Evolutionary conservation across 2,113 vertebrate species (phyloP), one percentile per base, ranked within the genome.

Genomic region (Menura novaehollandiae): DNA sequence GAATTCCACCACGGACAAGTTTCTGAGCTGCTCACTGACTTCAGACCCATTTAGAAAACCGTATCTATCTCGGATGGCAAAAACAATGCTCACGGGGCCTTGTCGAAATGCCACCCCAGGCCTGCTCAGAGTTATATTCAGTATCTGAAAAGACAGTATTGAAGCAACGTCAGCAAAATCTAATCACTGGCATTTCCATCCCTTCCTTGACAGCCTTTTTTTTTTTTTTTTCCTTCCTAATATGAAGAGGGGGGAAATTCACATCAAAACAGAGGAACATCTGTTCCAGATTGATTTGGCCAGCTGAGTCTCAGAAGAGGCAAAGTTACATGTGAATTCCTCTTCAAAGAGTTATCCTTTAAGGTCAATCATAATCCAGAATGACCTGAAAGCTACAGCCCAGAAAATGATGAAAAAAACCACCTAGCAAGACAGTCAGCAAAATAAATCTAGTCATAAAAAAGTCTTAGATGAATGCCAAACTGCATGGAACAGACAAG

Each of bases 1-100:
- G 98, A 99, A 99, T 91, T 99, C 99, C 95, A 99, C 99, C 97
- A 98, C 94, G 0, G 98, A 99, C 90, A 99, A 97, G 93, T 98
- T 98, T 93, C 99, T 97, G 60, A 99, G 98, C 72, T 98, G 97
- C 69, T 98, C 97, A 39, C 99, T 99, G 97, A 99, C 98, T 94
- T 99, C 98, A 0, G 99, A 99, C 6, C 99, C 99, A 3, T 98
- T 98, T 80, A 99, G 95, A 88, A 98, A 99, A 44, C 99, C 98
- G 0, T 44, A 78, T 3, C 91, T 37, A 27, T 98, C 98, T 39
- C 56, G 98, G 24, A 99, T 93, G 1, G 98, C 98, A 82, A 99
- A 99, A 83, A 98, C 97, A 64, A 99, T 97, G 71, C 98, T 98
- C 81, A 99, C 99, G 0, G 99, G 99, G 30, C 98, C 98, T 91